phyloP scores from a whole-genome alignment of 2,113 vertebrate genomes.

The Poeciliopsis occidentalis region DNA sequence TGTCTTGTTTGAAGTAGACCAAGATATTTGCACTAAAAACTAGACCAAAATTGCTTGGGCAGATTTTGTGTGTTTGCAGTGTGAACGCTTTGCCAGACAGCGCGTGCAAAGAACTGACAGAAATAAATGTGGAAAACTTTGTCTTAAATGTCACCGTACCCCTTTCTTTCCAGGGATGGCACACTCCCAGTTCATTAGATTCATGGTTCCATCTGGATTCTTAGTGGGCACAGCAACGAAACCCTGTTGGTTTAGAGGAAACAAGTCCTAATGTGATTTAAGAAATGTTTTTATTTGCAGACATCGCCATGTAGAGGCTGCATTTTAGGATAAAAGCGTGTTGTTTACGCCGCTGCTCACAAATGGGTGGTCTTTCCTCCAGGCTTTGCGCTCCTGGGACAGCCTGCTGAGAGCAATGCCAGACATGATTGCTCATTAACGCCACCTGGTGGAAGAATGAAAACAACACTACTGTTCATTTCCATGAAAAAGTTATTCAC shows the following conservation, averaged over 20 bases:
- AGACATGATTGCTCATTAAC: slow-evolving; percentile 87
- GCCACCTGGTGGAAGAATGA: slow-evolving; percentile 69
- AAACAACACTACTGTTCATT: slow-evolving; percentile 15
- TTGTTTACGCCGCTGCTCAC: slow-evolving; percentile 79
- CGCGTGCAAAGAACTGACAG: too few relatives aligned
- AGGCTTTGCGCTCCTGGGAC: slow-evolving; percentile 98
- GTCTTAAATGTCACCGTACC: slow-evolving; percentile 75
- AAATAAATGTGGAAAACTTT: too few relatives aligned
- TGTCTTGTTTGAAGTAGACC: too few relatives aligned
- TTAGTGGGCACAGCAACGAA: slow-evolving; percentile 98
- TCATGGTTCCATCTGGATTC: slow-evolving; percentile 98
- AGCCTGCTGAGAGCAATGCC: slow-evolving; percentile 98
- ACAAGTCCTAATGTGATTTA: background rate
- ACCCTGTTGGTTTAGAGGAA: slow-evolving; percentile 77
- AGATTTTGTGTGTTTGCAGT: too few relatives aligned
- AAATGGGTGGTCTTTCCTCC: slow-evolving; percentile 99
- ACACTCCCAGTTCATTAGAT: slow-evolving; percentile 99
- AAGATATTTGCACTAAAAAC: too few relatives aligned
- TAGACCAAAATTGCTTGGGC: too few relatives aligned
- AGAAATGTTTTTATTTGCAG: background rate
- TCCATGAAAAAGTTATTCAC: background rate
- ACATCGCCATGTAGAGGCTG: background rate
- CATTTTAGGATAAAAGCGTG: too few relatives aligned
- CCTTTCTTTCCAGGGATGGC: slow-evolving; percentile 98
- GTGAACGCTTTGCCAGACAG: background rate